A percentile compares a stretch with the other conserved stretches of the same genome.
Conservation (phyloP, 2,113 vertebrate species). For the Pithys albifrons region DNA sequence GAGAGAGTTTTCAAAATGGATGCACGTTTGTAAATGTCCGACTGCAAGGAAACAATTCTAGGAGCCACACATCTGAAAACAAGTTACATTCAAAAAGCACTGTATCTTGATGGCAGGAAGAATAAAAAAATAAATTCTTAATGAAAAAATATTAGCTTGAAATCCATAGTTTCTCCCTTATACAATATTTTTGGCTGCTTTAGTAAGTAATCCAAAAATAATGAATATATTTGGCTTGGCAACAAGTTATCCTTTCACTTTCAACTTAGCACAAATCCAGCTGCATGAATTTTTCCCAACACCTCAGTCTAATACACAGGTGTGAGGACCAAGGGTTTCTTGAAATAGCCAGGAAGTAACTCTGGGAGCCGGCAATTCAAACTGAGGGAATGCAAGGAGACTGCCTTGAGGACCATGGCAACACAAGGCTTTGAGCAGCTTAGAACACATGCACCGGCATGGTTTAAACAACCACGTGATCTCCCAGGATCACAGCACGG, state of each 20-base stretch:
- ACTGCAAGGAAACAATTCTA: slow-evolving; percentile 31
- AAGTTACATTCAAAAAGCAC: slow-evolving; percentile 3
- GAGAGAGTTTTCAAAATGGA: background rate
- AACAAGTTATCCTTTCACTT: slow-evolving; percentile 31
- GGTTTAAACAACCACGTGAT: background rate
- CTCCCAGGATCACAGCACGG: background rate
- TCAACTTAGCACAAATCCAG: slow-evolving; percentile 23
- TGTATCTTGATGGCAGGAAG: slow-evolving; percentile 14
- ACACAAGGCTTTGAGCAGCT: slow-evolving; percentile 23
- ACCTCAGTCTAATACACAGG: background rate
- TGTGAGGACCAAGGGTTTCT: slow-evolving; percentile 32
- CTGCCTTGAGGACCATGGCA: background rate
- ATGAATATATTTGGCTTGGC: slow-evolving; percentile 58
- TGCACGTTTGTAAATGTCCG: background rate
- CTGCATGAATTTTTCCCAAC: slow-evolving; percentile 37
- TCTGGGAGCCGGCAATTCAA: slow-evolving; percentile 7
- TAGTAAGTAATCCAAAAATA: slow-evolving; percentile 56
- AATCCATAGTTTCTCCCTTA: slow-evolving; percentile 35
- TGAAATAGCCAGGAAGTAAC: slow-evolving; percentile 17
- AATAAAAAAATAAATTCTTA: slow-evolving; percentile 66
- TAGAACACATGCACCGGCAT: rapidly evolving
- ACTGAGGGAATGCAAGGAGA: background rate
- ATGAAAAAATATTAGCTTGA: slow-evolving; percentile 67
- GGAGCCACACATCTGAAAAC: slow-evolving; percentile 7
- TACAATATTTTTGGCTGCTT: slow-evolving; percentile 44